Conservation (phyloP, 2,797 vertebrate genomes). For the Taeniopygia guttata region DNA sequence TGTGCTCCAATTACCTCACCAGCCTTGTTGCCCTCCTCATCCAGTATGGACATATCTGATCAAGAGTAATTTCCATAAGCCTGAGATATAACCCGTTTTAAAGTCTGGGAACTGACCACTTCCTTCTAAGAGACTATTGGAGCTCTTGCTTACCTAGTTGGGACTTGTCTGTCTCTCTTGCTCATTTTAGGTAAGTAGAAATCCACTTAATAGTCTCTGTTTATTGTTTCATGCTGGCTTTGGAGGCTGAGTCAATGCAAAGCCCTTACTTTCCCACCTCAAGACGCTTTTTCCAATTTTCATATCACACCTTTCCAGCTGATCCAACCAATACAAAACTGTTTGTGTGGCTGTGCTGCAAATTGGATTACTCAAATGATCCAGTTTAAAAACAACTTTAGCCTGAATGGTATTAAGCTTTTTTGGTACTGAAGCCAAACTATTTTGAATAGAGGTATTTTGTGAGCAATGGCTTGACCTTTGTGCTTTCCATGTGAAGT, state of each 20-base stretch:
- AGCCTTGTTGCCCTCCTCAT: neutral
- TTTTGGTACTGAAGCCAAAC: neutral
- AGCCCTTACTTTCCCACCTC: neutral
- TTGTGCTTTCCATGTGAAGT: neutral
- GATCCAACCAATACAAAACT: neutral
- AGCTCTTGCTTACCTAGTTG: neutral
- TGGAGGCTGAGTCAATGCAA: neutral
- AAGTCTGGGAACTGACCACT: neutral
- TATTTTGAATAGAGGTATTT: neutral
- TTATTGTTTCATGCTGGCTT: neutral
- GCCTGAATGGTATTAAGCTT: neutral
- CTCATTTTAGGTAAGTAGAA: neutral
- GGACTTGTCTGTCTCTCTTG: neutral
- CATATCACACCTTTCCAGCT: neutral
- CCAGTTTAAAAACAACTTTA: neutral
- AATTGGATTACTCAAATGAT: neutral
- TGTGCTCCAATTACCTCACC: no score
- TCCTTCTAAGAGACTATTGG: neutral
- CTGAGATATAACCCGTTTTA: neutral
- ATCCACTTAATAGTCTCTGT: neutral
- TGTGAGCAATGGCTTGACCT: neutral
- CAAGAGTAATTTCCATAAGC: neutral
- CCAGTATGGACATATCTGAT: neutral
- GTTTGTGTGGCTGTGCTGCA: neutral
- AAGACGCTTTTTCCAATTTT: neutral